Evolutionary conservation across 2,797 vertebrate genomes (phyloP), one percentile per base, ranked within the genome.

Genomic region (Gymnoscopelus microlampas): DNA sequence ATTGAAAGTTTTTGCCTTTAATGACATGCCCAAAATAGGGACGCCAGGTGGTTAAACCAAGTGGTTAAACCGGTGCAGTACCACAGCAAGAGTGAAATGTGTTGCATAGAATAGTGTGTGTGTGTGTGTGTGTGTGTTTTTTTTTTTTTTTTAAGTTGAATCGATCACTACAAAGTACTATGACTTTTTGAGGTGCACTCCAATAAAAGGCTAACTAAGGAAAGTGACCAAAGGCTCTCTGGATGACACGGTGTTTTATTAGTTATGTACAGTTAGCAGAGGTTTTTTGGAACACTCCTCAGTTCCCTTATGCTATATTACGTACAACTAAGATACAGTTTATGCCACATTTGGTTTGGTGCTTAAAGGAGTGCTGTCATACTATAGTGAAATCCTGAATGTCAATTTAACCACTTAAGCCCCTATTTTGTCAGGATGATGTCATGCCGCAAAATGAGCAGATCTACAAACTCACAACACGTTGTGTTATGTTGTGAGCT

Each of bases 101-200:
- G 72, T 88, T 90, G 91, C 89, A 90, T 88, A 91, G 89, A 65
- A 77, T 77, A 63, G 77, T 74, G 76, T 79, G 77, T 82, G 13
- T 12, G 49, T 63, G 47, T 29, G 26, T 29, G 26, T 29, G 26
- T 29, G 26, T 29, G 26, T 29, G 26, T 29, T 1, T 29, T 29
- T 29, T 29, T 29, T 29, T 1, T 29, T 15, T 66, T 79, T 79
- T 86, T 68, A 84, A 78, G 83, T 87, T 82, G 77, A 86, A 75
- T 69, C 11, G 8, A 39, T 60, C 47, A 50, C 6, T 53, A 56
- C 39, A 44, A 44, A 44, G 39, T 44, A 10, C 39, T 44, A 10
- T 44, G 39, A 29, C 8, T 59, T 53, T 64, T 29, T 56, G 35
- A 59, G 39, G 48, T 73, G 64, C 54, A 53, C 26, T 58, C 53